These are phyloP conservation scores for Gymnocephalus cernua DNA, from an alignment of 2,113 vertebrate species.

Conservation along the genomic window DNA sequence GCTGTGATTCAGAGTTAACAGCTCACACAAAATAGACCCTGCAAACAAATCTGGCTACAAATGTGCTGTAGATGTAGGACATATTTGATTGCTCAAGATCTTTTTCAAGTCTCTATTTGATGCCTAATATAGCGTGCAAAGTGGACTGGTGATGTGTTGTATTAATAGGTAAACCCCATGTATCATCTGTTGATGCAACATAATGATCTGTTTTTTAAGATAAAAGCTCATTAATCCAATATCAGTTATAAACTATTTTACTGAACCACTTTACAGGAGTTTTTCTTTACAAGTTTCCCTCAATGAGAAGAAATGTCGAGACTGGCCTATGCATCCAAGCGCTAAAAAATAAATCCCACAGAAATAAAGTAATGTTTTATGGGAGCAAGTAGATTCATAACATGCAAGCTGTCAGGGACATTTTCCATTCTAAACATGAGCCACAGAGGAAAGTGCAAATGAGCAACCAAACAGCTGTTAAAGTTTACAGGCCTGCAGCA, in stretches of 20 bases:
- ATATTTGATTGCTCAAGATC: not conserved
- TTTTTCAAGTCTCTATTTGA: not conserved
- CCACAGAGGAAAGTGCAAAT: slow-evolving; percentile 71
- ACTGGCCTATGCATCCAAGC: slow-evolving; percentile 30
- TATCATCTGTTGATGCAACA: slow-evolving; percentile 48
- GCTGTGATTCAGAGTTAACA: slow-evolving; percentile 28
- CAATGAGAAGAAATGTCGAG: slow-evolving; percentile 60
- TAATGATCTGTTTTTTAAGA: slow-evolving; percentile 60
- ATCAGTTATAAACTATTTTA: slow-evolving; percentile 73
- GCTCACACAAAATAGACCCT: slow-evolving; percentile 9
- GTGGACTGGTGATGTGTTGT: not conserved
- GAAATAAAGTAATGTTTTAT: slow-evolving; percentile 72
- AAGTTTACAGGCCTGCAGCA: slow-evolving; percentile 73
- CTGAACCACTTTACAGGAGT: slow-evolving; percentile 69
- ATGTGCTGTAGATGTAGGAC: slow-evolving; percentile 5
- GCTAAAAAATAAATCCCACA: slow-evolving; percentile 40
- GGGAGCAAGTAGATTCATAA: slow-evolving; percentile 73
- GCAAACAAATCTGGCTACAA: slow-evolving; percentile 7
- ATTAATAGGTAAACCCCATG: slow-evolving; percentile 18
- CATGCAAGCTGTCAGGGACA: slow-evolving; percentile 69
- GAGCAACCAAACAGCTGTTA: slow-evolving; percentile 79
- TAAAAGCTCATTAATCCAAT: slow-evolving; percentile 74
- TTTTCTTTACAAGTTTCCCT: slow-evolving; percentile 74
- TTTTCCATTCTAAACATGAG: slow-evolving; percentile 76
- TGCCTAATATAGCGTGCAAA: slow-evolving; percentile 1